These are phyloP conservation scores for Drosophila dunni DNA, from an alignment of 1,140 invertebrate genomes.

Conservation along the genomic window DNA sequence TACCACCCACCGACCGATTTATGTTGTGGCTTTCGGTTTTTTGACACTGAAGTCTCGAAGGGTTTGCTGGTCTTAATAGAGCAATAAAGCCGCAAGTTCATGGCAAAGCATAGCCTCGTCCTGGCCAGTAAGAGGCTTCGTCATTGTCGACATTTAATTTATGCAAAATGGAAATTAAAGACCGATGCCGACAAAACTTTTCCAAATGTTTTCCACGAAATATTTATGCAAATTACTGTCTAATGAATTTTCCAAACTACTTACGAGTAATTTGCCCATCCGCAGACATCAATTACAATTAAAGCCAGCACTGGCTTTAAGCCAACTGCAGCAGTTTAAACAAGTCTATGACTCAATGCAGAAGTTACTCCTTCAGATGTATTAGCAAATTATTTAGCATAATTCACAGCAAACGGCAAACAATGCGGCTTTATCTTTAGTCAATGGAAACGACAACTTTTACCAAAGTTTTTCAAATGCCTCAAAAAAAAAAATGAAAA, in stretches of 20 bases:
- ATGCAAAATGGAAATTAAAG: conserved; percentile 82
- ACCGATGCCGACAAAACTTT: conserved; percentile 47
- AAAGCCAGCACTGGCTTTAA: conserved; percentile 26
- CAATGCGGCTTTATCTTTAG: conserved; percentile 60
- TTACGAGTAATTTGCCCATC: conserved; percentile 58
- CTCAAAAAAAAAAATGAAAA: conserved; percentile 52
- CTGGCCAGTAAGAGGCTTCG: conserved; percentile 42
- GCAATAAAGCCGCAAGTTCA: conserved; percentile 81
- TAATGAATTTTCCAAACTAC: conserved; percentile 75
- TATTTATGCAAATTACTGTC: conserved; percentile 70
- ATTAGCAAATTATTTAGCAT: conserved; percentile 62
- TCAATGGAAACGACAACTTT: conserved; percentile 53
- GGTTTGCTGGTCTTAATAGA: conserved; percentile 58
- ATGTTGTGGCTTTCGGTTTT: conserved; percentile 50
- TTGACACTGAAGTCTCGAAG: conserved; percentile 55
- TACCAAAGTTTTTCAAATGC: conserved; percentile 61
- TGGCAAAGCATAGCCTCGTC: conserved; percentile 40
- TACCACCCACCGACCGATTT: not conserved
- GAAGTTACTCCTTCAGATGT: not conserved
- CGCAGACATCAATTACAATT: conserved; percentile 64
- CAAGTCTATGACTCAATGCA: not conserved
- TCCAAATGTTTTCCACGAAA: conserved; percentile 37
- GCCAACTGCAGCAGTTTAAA: not conserved
- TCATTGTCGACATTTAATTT: conserved; percentile 70
- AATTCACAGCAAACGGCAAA: conserved; percentile 59